A percentile compares a stretch with the other conserved stretches of the same genome.
Evolutionary conservation across 2,888 invertebrate species (phyloP).

Genomic region (Rhyacophila evoluta): DNA sequence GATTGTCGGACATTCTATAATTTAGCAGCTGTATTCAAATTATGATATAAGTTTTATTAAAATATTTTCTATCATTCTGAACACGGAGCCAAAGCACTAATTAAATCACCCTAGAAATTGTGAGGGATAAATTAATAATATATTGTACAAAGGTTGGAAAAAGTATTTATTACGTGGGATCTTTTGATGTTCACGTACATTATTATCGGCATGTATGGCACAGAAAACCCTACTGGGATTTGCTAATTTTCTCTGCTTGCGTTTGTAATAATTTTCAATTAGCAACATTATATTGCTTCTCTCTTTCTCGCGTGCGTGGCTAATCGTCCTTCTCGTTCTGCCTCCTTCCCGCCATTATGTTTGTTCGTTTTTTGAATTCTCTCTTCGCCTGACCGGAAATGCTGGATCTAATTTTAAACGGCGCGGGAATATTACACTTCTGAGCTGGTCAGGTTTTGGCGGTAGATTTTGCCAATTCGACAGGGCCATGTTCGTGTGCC

Average conservation of each 20-base stretch:
- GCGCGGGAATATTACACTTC: slow-evolving; percentile 12
- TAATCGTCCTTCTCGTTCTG: slow-evolving; percentile 26
- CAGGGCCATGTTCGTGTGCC: background rate
- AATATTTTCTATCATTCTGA: too few relatives aligned
- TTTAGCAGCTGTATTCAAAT: too few relatives aligned
- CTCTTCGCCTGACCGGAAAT: slow-evolving; percentile 35
- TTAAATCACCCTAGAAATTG: too few relatives aligned
- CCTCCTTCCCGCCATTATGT: slow-evolving; percentile 32
- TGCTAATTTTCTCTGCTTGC: background rate
- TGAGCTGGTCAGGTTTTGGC: slow-evolving; percentile 19
- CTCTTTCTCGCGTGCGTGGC: background rate
- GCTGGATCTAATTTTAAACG: slow-evolving; percentile 40
- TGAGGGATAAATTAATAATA: too few relatives aligned
- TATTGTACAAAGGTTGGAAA: too few relatives aligned
- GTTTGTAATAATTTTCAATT: slow-evolving; percentile 16
- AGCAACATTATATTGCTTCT: background rate
- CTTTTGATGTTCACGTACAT: too few relatives aligned
- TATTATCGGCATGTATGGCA: too few relatives aligned
- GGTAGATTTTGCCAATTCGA: background rate
- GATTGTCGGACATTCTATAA: too few relatives aligned
- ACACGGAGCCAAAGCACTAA: too few relatives aligned
- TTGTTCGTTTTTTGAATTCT: slow-evolving; percentile 30
- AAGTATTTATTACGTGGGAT: too few relatives aligned
- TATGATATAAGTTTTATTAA: too few relatives aligned
- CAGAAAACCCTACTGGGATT: background rate